Conservation (phyloP, 2,797 vertebrate species). For the Orestias chungarensis region DNA sequence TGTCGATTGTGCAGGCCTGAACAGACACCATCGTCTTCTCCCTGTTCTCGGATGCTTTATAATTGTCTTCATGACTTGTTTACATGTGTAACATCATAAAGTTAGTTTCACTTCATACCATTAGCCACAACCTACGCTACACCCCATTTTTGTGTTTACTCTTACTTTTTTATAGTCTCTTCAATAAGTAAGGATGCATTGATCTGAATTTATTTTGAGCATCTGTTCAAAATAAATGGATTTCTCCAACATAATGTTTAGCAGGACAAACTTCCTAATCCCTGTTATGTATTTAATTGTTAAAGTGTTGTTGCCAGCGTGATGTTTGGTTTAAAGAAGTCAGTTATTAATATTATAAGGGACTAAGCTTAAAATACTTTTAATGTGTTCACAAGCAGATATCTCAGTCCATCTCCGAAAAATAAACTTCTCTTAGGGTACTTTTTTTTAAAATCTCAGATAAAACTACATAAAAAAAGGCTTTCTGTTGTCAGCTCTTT, state of each 20-base stretch:
- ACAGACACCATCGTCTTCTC: not conserved
- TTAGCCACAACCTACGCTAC: conserved; percentile 25
- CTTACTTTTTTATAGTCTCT: conserved; percentile 25
- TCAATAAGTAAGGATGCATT: not conserved
- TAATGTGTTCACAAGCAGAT: not conserved
- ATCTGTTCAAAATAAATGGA: not conserved
- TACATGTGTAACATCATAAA: conserved; percentile 36
- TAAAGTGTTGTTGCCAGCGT: not conserved
- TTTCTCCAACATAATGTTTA: not conserved
- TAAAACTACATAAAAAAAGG: conserved; percentile 39
- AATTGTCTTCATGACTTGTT: conserved; percentile 46
- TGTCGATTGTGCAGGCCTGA: conserved; percentile 27
- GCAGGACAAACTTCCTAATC: not conserved
- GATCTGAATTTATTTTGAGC: not conserved
- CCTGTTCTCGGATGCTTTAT: conserved; percentile 4
- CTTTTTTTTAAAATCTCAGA: conserved; percentile 18
- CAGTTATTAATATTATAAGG: no score
- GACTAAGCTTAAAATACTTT: not conserved
- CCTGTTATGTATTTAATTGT: not conserved
- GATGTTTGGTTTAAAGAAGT: no score
- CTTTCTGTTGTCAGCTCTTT: conserved; percentile 21
- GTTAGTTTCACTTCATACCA: conserved; percentile 30
- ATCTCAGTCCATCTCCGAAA: not conserved
- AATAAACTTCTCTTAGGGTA: no score
- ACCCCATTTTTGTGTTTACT: conserved; percentile 46